Conservation (phyloP, 2,888 invertebrate genomes). For the Cryptocheilus praepositus region DNA sequence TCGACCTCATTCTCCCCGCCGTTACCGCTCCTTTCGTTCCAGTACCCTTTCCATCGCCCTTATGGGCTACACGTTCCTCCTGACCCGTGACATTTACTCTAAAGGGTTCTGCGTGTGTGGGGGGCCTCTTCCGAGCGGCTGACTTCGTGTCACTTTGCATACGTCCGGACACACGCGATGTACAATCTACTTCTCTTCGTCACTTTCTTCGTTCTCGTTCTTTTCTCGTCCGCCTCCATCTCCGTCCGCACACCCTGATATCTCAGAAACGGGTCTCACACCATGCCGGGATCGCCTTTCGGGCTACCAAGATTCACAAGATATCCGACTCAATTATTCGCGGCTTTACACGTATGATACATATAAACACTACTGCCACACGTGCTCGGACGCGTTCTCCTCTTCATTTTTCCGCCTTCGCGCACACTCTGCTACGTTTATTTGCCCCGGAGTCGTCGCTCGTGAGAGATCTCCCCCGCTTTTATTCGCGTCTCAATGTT, state of each 20-base stretch:
- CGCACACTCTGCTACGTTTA: not conserved
- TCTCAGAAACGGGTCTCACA: not conserved
- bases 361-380: slow-evolving; percentile 10
- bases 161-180: slow-evolving; percentile 42
- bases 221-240: slow-evolving; percentile 18
- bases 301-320: slow-evolving; percentile 25
- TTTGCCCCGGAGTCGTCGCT: too few relatives aligned
- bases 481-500: not conserved
- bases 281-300: slow-evolving; percentile 2
- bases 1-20: slow-evolving; percentile 25
- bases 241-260: slow-evolving; percentile 8
- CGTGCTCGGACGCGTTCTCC: too few relatives aligned
- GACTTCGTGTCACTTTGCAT: slow-evolving; percentile 46
- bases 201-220: slow-evolving; percentile 7
- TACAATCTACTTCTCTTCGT: slow-evolving; percentile 8
- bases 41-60: slow-evolving; percentile 19
- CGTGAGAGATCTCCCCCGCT: slow-evolving; percentile 1
- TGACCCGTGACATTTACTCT: slow-evolving; percentile 45
- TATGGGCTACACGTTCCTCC: slow-evolving; percentile 38
- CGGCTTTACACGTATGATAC: slow-evolving; percentile 19
- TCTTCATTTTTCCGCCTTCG: slow-evolving; percentile 6
- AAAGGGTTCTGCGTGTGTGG: slow-evolving; percentile 35
- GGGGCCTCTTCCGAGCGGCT: slow-evolving; percentile 41
- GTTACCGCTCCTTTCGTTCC: slow-evolving; percentile 20
- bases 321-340: slow-evolving; percentile 37